Conservation (phyloP, 2,888 invertebrate species). For the Beris morrisii region DNA sequence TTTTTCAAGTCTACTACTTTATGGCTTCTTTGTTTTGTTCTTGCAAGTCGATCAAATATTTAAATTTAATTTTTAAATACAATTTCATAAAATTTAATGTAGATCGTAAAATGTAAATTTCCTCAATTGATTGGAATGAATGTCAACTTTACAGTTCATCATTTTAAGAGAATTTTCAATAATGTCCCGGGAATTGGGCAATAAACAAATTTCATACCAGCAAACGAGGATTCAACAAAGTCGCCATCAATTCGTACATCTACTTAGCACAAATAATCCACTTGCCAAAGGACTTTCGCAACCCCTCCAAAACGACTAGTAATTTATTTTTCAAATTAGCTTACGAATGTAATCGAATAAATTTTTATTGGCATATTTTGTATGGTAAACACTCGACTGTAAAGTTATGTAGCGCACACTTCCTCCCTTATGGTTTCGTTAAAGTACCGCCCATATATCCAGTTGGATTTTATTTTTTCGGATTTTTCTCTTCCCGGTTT, state of each 20-base stretch:
- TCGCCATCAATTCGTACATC: too few species aligned
- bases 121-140: not conserved
- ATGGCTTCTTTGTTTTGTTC: too few species aligned
- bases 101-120: not conserved
- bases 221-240: too few species aligned
- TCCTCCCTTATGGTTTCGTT: conserved; percentile 3
- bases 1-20: too few species aligned
- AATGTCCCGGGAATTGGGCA: not conserved
- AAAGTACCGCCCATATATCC: not conserved
- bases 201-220: too few species aligned
- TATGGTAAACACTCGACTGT: conserved; percentile 20
- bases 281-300: conserved; percentile 15
- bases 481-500: conserved; percentile 2
- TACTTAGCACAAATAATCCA: conserved; percentile 7
- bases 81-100: not conserved
- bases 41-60: too few species aligned
- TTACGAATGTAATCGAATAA: conserved; percentile 29
- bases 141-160: not conserved
- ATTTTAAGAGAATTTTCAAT: not conserved
- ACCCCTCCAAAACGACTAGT: conserved; percentile 14
- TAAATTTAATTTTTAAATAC: too few species aligned
- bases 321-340: conserved; percentile 32
- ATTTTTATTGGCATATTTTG: conserved; percentile 31
- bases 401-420: conserved; percentile 20
- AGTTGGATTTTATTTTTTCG: not conserved